Conservation (phyloP, 2,888 invertebrate species). For the Cotesia congregata region DNA sequence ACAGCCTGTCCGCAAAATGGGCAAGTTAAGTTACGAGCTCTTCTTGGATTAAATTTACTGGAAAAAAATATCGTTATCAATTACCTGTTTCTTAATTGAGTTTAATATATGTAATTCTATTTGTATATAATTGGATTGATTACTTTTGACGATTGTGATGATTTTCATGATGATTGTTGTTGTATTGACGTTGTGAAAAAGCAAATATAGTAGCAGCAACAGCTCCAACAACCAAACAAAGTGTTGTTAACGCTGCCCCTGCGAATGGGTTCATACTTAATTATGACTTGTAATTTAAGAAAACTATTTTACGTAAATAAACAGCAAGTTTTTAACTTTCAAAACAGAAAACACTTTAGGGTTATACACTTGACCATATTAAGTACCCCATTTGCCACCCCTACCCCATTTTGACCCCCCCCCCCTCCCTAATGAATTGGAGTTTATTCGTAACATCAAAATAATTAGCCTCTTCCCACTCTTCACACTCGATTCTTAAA, state of each 20-base stretch:
- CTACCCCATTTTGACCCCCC: too few species aligned
- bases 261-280: background rate
- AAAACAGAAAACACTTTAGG: too few species aligned
- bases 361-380: too few species aligned
- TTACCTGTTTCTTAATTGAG: background rate
- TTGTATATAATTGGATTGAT: background rate
- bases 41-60: background rate
- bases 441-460: too few species aligned
- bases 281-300: background rate
- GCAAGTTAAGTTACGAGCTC: background rate
- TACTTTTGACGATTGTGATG: background rate
- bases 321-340: too few species aligned
- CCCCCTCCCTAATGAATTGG: too few species aligned
- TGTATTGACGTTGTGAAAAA: background rate
- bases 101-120: background rate
- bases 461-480: too few species aligned
- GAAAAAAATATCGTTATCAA: background rate
- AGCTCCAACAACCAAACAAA: background rate
- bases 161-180: background rate
- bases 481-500: too few species aligned
- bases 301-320: too few species aligned
- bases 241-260: background rate
- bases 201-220: background rate
- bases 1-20: background rate
- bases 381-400: too few species aligned